Base-by-base conservation (phyloP, 2,113 vertebrate species). In the Sarotherodon lohbergeri region DNA sequence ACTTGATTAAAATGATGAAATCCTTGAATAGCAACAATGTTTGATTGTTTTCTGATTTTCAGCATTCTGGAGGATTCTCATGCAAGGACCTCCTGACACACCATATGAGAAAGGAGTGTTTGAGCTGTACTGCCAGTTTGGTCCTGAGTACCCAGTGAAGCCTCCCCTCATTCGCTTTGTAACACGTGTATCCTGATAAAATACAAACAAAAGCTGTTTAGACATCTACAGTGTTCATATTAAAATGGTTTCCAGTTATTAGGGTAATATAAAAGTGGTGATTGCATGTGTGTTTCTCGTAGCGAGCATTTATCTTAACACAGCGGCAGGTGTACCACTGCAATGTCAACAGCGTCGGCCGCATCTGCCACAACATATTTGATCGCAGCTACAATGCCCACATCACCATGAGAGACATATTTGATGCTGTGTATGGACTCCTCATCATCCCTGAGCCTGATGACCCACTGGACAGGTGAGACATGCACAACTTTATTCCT, bases 351-450 rank as follows among this genome's bases (percentile, higher is more conserved):
- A 96, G 83, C 12, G 93, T 94, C 54, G 95, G 95, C 2, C 93
- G 95, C 36, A 94, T 96, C 82, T 96, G 95, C 87, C 95, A 95
- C 90, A 95, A 94, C 85, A 92, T 96, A 61, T 96, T 96, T 90
- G 94, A 96, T 76, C 94, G 94, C 7, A 93, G 81, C 76, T 96
- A 96, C 84, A 95, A 93, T 1, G 94, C 95, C 3, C 91, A 95
- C 16, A 2, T 96, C 63, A 95, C 95, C 82, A 94, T 95, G 93
- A 95, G 88, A 73, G 92, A 96, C 16, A 86, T 96, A 34, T 84
- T 96, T 5, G 90, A 95, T 71, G 94, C 94, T 10, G 89, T 96
- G 9, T 95, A 90, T 19, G 95, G 95, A 56, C 94, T 96, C 24
- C 91, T 96, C 71, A 96, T 96, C 66, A 34, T 82, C 48, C 95